Percentiles rank a stretch among this genome's conserved stretches.
Evolutionary conservation across 2,888 invertebrate genomes (phyloP).

Genomic region (Diadegma fenestrale): DNA sequence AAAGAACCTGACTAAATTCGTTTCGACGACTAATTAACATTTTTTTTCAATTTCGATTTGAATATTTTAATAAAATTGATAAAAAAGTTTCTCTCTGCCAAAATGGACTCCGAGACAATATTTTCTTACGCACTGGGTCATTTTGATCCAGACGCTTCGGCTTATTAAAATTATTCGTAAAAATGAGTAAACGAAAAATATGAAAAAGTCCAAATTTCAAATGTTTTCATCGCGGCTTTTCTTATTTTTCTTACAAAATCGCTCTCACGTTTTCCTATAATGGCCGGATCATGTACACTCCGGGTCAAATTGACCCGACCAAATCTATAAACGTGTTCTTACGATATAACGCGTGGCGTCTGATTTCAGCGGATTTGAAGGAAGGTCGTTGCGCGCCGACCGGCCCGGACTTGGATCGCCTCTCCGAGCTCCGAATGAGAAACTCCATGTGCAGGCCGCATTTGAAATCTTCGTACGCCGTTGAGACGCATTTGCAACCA

Average conservation of each 20-base stretch:
- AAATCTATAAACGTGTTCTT: too few relatives aligned
- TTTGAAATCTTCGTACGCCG: constrained; percentile 93
- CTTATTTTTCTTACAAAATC: too few relatives aligned
- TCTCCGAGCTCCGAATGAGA: constrained; percentile 91
- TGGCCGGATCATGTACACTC: too few relatives aligned
- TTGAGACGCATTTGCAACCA: constrained; percentile 90
- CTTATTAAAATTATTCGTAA: too few relatives aligned
- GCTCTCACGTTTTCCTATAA: too few relatives aligned
- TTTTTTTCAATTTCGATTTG: neutral
- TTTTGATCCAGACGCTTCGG: too few relatives aligned
- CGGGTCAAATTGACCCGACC: neutral
- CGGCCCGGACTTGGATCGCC: constrained; percentile 83
- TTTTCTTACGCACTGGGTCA: too few relatives aligned
- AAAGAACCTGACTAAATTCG: neutral
- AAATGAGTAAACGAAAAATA: too few relatives aligned
- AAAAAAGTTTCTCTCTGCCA: too few relatives aligned
- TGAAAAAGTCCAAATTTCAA: too few relatives aligned
- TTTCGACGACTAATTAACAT: neutral
- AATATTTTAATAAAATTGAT: neutral
- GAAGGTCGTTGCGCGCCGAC: constrained; percentile 86
- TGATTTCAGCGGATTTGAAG: constrained; percentile 84
- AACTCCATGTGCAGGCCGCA: constrained; percentile 95
- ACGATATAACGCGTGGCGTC: neutral
- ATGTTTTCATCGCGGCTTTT: too few relatives aligned
- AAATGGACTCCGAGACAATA: too few relatives aligned